These are phyloP conservation scores for Emydura subglobosa DNA, from an alignment of 2,113 vertebrate genomes.

Conservation along the genomic window DNA sequence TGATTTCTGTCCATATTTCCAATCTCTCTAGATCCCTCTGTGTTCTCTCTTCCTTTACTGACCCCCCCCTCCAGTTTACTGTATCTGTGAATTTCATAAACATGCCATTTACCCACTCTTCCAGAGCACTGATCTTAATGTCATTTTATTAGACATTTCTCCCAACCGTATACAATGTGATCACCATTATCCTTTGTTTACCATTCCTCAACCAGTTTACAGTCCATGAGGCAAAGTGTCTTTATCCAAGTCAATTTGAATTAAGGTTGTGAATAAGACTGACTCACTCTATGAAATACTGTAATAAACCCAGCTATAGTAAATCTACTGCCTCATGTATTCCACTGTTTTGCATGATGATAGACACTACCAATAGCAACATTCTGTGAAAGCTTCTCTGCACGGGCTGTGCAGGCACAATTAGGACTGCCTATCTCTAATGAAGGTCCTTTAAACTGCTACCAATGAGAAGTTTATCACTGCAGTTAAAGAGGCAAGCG, in stretches of 20 bases:
- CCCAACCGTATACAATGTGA: not conserved
- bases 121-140: slow-evolving; percentile 3
- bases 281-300: slow-evolving; percentile 18
- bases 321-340: not conserved
- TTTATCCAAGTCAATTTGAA: slow-evolving; percentile 13
- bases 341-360: not conserved
- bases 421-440: not conserved
- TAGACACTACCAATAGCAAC: not conserved
- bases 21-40: not conserved
- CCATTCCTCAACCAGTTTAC: slow-evolving; percentile 33
- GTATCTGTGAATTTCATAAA: not conserved
- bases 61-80: not conserved
- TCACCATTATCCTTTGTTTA: slow-evolving; percentile 29
- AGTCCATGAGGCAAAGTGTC: not conserved
- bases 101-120: fast-evolving
- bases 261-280: not conserved
- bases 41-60: not conserved
- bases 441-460: not conserved
- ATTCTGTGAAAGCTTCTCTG: not conserved
- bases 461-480: not conserved
- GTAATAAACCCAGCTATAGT: not conserved
- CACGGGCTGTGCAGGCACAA: not conserved
- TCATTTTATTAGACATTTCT: not conserved
- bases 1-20: not conserved
- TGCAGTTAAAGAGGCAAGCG: not conserved